Evolutionary conservation across 2,113 vertebrate genomes (phyloP).

Genomic region (Nematolebias whitei): DNA sequence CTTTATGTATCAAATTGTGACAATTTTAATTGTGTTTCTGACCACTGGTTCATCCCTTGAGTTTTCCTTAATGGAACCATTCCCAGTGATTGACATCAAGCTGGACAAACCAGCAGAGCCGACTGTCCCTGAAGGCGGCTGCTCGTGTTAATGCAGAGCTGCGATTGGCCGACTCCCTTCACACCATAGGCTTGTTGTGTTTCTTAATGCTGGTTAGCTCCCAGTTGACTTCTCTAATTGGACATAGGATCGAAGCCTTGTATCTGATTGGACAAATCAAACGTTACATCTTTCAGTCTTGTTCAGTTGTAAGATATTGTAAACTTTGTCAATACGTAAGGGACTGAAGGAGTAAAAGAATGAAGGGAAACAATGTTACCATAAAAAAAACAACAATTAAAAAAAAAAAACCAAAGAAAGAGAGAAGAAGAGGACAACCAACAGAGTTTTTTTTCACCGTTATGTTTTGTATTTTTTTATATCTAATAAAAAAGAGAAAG

Average conservation of each 20-base stretch:
- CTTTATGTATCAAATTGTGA: too few relatives aligned
- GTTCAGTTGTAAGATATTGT: slow-evolving; percentile 83
- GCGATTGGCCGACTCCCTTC: slow-evolving; percentile 68
- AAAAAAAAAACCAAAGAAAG: slow-evolving; percentile 48
- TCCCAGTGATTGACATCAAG: slow-evolving; percentile 80
- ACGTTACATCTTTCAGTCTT: slow-evolving; percentile 77
- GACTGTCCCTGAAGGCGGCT: slow-evolving; percentile 73
- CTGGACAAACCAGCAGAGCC: slow-evolving; percentile 78
- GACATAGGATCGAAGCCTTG: slow-evolving; percentile 71
- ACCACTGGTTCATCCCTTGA: neutral
- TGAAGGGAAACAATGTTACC: slow-evolving; percentile 38
- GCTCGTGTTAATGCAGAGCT: slow-evolving; percentile 79
- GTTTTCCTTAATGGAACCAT: slow-evolving; percentile 49
- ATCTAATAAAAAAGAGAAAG: slow-evolving; percentile 79
- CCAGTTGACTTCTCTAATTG: slow-evolving; percentile 78
- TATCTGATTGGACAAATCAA: slow-evolving; percentile 79
- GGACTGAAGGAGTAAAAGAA: slow-evolving; percentile 62
- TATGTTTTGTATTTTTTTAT: slow-evolving; percentile 83
- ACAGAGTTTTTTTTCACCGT: slow-evolving; percentile 76
- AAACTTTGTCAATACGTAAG: slow-evolving; percentile 83
- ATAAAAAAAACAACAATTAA: slow-evolving; percentile 55
- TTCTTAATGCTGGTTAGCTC: slow-evolving; percentile 80
- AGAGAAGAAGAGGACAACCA: slow-evolving; percentile 51
- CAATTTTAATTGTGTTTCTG: too few relatives aligned
- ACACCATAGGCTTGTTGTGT: slow-evolving; percentile 82